These are phyloP conservation scores for Alcedo quadribrachys DNA, from an alignment of 2,797 vertebrate species.

Conservation along the genomic window DNA sequence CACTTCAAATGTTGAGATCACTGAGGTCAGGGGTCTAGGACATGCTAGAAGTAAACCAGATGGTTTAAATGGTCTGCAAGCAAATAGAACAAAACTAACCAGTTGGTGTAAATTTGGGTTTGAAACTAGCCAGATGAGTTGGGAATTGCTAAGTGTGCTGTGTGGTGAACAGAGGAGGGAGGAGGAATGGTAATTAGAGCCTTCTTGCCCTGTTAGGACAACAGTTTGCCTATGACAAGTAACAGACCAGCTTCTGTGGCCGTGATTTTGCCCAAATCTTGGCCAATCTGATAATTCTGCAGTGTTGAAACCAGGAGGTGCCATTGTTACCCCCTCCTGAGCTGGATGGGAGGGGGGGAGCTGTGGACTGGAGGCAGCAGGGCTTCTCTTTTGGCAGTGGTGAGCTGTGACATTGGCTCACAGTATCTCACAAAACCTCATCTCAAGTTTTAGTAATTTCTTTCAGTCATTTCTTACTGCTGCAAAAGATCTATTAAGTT, in stretches of 20 bases:
- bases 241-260: background rate
- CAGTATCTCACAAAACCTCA: background rate
- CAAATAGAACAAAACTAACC: slow-evolving; percentile 42
- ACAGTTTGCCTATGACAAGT: background rate
- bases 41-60: slow-evolving; percentile 51
- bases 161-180: background rate
- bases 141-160: slow-evolving; percentile 4
- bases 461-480: background rate
- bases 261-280: background rate
- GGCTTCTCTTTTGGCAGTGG: background rate
- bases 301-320: background rate
- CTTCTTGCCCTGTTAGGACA: background rate
- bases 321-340: background rate
- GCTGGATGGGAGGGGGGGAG: accelerated
- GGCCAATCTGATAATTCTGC: background rate
- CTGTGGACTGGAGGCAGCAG: background rate
- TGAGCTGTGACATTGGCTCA: background rate
- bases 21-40: slow-evolving; percentile 36
- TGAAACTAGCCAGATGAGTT: slow-evolving; percentile 62
- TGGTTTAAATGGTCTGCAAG: slow-evolving; percentile 34
- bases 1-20: slow-evolving; percentile 45
- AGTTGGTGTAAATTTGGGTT: slow-evolving; percentile 27
- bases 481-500: background rate
- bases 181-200: background rate
- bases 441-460: background rate